Conservation (phyloP, 2,113 vertebrate species). For the Lycocorax pyrrhopterus region DNA sequence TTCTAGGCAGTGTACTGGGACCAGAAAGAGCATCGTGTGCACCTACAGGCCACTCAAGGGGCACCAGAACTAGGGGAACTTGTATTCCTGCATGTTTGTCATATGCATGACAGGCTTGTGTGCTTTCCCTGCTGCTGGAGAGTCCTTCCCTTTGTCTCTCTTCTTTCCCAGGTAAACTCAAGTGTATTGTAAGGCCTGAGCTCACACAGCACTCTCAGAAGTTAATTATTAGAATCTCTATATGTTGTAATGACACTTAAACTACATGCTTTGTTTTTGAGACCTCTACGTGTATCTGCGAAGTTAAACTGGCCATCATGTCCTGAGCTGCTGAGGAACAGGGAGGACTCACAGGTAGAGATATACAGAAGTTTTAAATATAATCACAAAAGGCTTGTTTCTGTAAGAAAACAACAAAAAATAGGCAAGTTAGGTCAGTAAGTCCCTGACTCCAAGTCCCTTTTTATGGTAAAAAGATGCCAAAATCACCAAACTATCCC, state of each 20-base stretch:
- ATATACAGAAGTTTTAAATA: background rate
- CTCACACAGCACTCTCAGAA: background rate
- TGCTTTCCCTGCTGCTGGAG: background rate
- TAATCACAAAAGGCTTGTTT: background rate
- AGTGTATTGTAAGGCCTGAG: background rate
- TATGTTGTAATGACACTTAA: background rate
- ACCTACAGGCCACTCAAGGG: background rate
- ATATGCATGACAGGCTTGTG: background rate
- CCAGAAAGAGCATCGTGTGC: background rate
- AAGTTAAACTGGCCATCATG: background rate
- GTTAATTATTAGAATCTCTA: background rate
- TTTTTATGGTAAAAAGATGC: background rate
- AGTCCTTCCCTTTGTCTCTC: background rate
- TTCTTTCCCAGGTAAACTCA: background rate
- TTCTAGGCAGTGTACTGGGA: background rate
- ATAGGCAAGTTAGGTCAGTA: background rate
- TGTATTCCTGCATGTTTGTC: background rate
- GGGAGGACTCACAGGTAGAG: background rate
- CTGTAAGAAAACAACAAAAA: background rate
- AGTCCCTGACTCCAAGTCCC: background rate
- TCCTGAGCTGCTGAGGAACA: background rate
- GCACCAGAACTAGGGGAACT: background rate
- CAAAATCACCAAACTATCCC: background rate
- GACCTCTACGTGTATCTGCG: background rate
- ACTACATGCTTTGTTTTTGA: background rate